Base-by-base conservation (phyloP, 2,888 invertebrate genomes). In the Galeruca laticollis region DNA sequence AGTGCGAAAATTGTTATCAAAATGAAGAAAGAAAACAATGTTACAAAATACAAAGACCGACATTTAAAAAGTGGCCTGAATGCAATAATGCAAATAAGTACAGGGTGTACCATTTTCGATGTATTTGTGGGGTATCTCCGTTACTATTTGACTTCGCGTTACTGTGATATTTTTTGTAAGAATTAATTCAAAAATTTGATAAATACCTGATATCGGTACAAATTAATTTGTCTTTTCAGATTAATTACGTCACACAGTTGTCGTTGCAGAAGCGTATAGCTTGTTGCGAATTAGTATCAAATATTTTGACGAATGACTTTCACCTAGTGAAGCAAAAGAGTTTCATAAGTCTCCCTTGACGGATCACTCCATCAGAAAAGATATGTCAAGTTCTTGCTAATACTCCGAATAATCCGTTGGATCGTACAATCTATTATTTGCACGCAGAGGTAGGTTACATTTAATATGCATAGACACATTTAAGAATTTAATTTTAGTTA, bases 281-380 rank as follows among this genome's bases (percentile, higher is more conserved):
- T 60, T 51, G 49, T 18, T 67, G 43, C 33, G 51, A 26, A 51
- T 60, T 47, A 37, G 18, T 2, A 59, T 60, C 18, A 57, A 33
- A 9, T 33, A 33, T 33, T 33, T 33, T 33, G 33, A 33, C 4
- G 33, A 33, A 4, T 6, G 9, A 4, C 4, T 33, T 4, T 37
- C 37, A 10, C 37, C 65, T 18, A 64, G 64, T 65, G 65, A 69
- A 60, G 69, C 67, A 52, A 69, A 68, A 63, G 15, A 21, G 31
- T 67, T 54, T 47, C 68, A 71, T 18, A 71, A 63, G 67, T 66
- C 72, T 60, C 70, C 49, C 26, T 57, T 70, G 70, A 61, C 70
- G 33, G 72, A 15, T 15, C 10, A 49, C 49, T 2, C 49, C 49
- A 49, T 13, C 15, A 2, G 49, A 49, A 9, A 49, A 49, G 15